phyloP scores from a whole-genome alignment of 1,140 invertebrate species.

The Popillia japonica region DNA sequence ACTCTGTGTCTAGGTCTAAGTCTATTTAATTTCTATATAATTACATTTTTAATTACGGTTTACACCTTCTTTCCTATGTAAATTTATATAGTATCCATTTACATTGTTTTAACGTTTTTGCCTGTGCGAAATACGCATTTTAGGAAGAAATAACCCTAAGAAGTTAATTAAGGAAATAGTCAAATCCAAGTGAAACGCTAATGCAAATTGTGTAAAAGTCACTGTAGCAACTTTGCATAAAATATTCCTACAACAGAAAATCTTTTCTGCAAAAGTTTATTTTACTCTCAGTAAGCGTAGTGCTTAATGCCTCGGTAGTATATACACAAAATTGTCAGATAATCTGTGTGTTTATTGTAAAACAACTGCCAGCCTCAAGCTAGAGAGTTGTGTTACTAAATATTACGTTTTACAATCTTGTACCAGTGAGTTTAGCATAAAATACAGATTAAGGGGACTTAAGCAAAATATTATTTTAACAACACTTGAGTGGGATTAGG shows the following conservation, averaged over 20 bases:
- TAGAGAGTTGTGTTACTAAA: slow-evolving; percentile 8
- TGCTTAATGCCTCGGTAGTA: not conserved
- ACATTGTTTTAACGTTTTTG: not conserved
- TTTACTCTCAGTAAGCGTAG: not conserved
- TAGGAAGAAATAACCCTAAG: not conserved
- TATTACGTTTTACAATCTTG: slow-evolving; percentile 1
- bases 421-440: slow-evolving; percentile 8
- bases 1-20: too few species aligned
- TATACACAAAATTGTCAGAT: slow-evolving; percentile 23
- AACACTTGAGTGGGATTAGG: not conserved
- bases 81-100: not conserved
- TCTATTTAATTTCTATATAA: too few species aligned
- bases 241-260: slow-evolving; percentile 1
- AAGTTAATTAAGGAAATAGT: not conserved
- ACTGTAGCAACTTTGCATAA: not conserved
- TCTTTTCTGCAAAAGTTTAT: not conserved
- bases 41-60: too few species aligned
- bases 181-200: not conserved
- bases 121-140: not conserved
- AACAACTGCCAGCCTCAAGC: not conserved
- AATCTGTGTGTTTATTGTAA: slow-evolving; percentile 15
- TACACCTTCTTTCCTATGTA: not conserved
- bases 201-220: not conserved
- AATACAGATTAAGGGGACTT: slow-evolving; percentile 31
- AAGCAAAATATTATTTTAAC: slow-evolving; percentile 25